Evolutionary conservation across 2,888 invertebrate genomes (phyloP).

Genomic region (Cryptocheilus praepositus): DNA sequence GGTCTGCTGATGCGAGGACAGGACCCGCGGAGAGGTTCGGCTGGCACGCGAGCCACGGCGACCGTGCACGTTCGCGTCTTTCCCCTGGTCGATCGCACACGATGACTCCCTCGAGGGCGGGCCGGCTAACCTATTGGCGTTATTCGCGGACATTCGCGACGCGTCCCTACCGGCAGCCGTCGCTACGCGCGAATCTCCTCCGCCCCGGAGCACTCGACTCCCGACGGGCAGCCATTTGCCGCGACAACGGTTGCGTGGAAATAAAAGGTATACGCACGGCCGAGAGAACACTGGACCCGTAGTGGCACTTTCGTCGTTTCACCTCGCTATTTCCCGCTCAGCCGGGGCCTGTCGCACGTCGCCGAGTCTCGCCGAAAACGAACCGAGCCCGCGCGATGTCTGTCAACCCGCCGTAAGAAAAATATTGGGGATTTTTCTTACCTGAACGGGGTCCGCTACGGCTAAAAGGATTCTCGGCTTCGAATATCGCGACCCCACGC

Average conservation of each 20-base stretch:
- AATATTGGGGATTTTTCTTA: slow-evolving; percentile 79
- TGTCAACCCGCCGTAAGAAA: slow-evolving; percentile 76
- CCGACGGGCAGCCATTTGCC: slow-evolving; percentile 69
- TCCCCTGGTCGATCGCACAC: slow-evolving; percentile 7
- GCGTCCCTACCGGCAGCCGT: too few relatives aligned
- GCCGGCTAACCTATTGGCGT: too few relatives aligned
- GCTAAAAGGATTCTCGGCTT: slow-evolving; percentile 79
- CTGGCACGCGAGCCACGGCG: slow-evolving; percentile 5
- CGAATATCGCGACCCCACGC: slow-evolving; percentile 81
- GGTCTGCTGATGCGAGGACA: too few relatives aligned
- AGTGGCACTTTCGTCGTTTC: slow-evolving; percentile 14
- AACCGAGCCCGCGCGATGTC: slow-evolving; percentile 61
- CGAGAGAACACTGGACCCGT: slow-evolving; percentile 53
- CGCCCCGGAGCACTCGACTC: slow-evolving; percentile 30
- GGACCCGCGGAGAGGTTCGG: too few relatives aligned
- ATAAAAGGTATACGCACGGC: slow-evolving; percentile 66
- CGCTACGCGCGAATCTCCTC: too few relatives aligned
- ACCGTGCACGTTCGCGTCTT: slow-evolving; percentile 19
- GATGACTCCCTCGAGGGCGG: slow-evolving; percentile 13
- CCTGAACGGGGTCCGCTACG: slow-evolving; percentile 78
- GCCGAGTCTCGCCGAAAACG: slow-evolving; percentile 29
- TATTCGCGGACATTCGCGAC: too few relatives aligned
- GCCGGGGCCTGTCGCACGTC: slow-evolving; percentile 40
- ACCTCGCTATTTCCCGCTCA: too few relatives aligned
- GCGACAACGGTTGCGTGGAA: slow-evolving; percentile 66